These are phyloP conservation scores for Darevskia nairensis DNA, from an alignment of 2,797 vertebrate genomes.

Conservation along the genomic window DNA sequence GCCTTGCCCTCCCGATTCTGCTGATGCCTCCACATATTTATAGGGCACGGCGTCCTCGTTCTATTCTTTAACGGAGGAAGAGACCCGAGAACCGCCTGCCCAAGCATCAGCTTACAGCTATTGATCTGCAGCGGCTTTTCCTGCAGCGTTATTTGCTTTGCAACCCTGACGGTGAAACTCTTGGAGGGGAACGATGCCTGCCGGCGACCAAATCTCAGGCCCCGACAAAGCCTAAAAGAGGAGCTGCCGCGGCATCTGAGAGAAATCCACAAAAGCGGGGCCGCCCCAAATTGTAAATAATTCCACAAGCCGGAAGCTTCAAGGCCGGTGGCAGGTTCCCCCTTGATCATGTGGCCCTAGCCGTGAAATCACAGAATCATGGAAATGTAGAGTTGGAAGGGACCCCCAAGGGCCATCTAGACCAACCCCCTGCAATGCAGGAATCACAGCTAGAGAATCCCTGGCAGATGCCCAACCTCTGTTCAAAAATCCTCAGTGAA, in stretches of 20 bases:
- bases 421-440: no score
- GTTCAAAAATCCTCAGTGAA: no score
- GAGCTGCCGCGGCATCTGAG: neutral
- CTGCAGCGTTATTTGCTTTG: neutral
- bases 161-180: neutral
- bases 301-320: no score
- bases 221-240: neutral
- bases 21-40: conserved; percentile 13
- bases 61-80: neutral
- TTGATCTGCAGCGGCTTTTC: conserved; percentile 6
- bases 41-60: conserved; percentile 27
- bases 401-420: no score
- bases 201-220: neutral
- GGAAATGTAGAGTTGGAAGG: no score
- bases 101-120: conserved; percentile 12
- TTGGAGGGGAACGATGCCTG: neutral
- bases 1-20: neutral
- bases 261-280: neutral
- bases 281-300: no score
- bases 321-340: neutral
- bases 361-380: no score
- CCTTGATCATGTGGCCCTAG: neutral
- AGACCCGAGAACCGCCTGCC: neutral
- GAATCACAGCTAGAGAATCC: no score
- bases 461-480: no score